Conservation (phyloP, 2,113 vertebrate genomes). For the Falco punctatus region DNA sequence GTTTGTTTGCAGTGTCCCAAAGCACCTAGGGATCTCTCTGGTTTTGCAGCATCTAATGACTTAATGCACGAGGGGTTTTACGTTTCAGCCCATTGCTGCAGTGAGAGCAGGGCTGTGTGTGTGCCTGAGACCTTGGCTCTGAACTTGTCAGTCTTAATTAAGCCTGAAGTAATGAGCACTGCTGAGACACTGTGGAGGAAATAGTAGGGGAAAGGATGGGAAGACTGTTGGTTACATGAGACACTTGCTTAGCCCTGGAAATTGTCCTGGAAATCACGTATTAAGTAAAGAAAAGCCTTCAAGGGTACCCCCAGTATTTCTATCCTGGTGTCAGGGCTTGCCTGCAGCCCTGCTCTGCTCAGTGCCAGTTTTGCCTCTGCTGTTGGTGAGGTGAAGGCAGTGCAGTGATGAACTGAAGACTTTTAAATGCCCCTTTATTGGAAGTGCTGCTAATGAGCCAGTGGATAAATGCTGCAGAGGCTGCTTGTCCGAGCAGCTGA, state of each 20-base stretch:
- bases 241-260: not conserved
- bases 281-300: not conserved
- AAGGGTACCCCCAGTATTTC: not conserved
- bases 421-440: not conserved
- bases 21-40: not conserved
- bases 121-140: not conserved
- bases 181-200: rapidly evolving
- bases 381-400: not conserved
- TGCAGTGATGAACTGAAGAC: not conserved
- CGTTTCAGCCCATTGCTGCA: not conserved
- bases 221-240: not conserved
- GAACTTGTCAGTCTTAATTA: conserved; percentile 9
- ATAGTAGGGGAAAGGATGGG: not conserved
- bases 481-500: not conserved
- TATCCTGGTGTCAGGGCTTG: rapidly evolving
- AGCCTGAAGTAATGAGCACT: not conserved
- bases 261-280: not conserved
- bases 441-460: not conserved
- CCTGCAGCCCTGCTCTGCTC: not conserved
- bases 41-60: not conserved
- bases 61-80: not conserved
- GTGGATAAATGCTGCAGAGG: not conserved
- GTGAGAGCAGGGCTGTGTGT: not conserved
- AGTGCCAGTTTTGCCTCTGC: not conserved
- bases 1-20: not conserved